phyloP scores from a whole-genome alignment of 2,797 vertebrate species.

The Miichthys miiuy region DNA sequence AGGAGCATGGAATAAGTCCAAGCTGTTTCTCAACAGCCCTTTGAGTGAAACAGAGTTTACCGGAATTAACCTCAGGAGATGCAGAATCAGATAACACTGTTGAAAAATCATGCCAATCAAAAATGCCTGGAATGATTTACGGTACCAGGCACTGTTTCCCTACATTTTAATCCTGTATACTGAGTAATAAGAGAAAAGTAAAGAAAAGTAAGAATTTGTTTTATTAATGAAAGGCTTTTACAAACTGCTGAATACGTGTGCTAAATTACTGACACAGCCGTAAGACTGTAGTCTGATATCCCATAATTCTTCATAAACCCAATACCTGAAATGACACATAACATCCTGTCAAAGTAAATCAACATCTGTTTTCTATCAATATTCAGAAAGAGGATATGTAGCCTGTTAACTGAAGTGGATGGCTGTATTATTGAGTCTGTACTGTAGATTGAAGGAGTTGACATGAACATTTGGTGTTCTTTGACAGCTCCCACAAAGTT shows the following conservation, averaged over 20 bases:
- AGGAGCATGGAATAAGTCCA: constrained; percentile 63
- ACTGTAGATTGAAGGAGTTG: constrained; percentile 31
- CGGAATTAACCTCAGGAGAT: constrained; percentile 62
- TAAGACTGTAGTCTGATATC: constrained; percentile 17
- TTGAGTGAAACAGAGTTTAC: constrained; percentile 54
- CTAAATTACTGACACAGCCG: constrained; percentile 12
- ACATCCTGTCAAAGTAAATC: constrained; percentile 45
- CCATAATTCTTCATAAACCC: constrained; percentile 44
- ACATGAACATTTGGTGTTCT: constrained; percentile 56
- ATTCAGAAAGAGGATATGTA: constrained; percentile 49
- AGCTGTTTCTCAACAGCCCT: constrained; percentile 75
- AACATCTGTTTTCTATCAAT: constrained; percentile 73
- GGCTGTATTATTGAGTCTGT: constrained; percentile 22
- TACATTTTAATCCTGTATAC: not conserved
- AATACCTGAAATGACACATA: constrained; percentile 41
- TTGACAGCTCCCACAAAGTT: constrained; percentile 63
- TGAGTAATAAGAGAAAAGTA: constrained; percentile 14
- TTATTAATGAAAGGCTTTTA: constrained; percentile 9
- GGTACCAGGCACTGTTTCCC: constrained; percentile 25
- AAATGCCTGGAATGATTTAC: constrained; percentile 59
- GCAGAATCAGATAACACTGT: constrained; percentile 60
- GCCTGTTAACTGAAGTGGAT: constrained; percentile 45
- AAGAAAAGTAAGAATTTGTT: not conserved
- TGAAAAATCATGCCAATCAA: constrained; percentile 59
- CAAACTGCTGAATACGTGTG: constrained; percentile 11